Percentiles rank a stretch among this genome's conserved stretches.
Conservation (phyloP, 1,140 invertebrate species). For the Reticulitermes speratus region DNA sequence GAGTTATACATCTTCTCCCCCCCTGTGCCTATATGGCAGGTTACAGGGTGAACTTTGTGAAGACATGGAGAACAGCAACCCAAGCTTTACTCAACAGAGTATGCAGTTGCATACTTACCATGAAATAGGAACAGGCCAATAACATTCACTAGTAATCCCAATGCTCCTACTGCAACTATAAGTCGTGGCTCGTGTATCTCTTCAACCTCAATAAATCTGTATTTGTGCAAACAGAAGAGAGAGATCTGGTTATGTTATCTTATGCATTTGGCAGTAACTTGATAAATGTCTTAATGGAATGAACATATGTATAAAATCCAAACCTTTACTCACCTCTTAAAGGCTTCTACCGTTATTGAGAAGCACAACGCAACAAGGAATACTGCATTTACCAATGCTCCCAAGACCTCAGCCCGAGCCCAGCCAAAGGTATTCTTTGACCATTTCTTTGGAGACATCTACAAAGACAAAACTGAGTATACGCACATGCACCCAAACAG, state of each 20-base stretch:
- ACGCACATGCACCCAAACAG: too few relatives aligned
- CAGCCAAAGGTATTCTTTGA: constrained; percentile 94
- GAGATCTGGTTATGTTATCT: neutral
- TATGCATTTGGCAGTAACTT: neutral
- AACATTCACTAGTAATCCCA: constrained; percentile 81
- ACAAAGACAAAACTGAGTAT: constrained; percentile 38
- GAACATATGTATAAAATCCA: constrained; percentile 1
- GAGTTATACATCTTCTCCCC: too few relatives aligned
- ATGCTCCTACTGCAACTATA: constrained; percentile 71
- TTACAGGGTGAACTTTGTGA: too few relatives aligned
- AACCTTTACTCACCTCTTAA: constrained; percentile 62
- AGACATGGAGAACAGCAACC: too few relatives aligned
- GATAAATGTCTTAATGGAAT: neutral
- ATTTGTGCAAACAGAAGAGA: neutral
- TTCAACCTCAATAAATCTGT: constrained; percentile 76
- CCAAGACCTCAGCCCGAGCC: constrained; percentile 90
- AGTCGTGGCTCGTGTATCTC: constrained; percentile 77
- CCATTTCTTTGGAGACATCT: constrained; percentile 96
- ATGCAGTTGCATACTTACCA: constrained; percentile 56
- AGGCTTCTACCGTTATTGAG: constrained; percentile 86
- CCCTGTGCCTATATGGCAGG: too few relatives aligned
- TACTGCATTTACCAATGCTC: constrained; percentile 88
- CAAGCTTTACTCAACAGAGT: too few relatives aligned
- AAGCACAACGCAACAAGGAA: constrained; percentile 93
- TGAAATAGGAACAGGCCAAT: constrained; percentile 81